These are phyloP conservation scores for Nymphalis polychloros DNA, from an alignment of 2,888 invertebrate species.

Conservation along the genomic window DNA sequence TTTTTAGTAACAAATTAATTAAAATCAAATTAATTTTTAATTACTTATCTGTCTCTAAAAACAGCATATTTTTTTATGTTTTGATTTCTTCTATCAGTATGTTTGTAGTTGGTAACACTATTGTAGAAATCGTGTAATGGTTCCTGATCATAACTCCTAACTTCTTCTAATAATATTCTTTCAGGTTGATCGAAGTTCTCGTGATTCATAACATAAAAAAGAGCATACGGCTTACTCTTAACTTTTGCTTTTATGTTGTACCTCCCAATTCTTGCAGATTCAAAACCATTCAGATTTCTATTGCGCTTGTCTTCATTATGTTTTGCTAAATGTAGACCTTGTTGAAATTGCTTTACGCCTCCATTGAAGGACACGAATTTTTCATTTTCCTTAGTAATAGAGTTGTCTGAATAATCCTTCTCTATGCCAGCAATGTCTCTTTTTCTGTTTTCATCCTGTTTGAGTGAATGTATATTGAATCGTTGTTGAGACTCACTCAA, in stretches of 20 bases:
- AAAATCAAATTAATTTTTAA: neutral
- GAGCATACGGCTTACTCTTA: constrained; percentile 54
- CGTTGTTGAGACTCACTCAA: constrained; percentile 45
- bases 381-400: constrained; percentile 33
- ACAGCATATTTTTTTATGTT: neutral
- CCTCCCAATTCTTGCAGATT: constrained; percentile 44
- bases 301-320: neutral
- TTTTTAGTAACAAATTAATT: neutral
- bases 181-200: constrained; percentile 44
- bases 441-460: constrained; percentile 31
- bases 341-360: neutral
- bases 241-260: constrained; percentile 46
- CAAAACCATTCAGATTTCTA: constrained; percentile 11
- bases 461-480: constrained; percentile 36
- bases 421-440: constrained; percentile 24
- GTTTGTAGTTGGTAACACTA: neutral
- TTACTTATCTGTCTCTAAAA: neutral
- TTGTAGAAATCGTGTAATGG: neutral
- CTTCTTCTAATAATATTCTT: constrained; percentile 30
- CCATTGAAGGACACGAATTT: constrained; percentile 32
- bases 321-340: neutral
- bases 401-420: constrained; percentile 3
- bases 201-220: constrained; percentile 60
- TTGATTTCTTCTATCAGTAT: neutral
- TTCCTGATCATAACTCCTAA: constrained; percentile 18